Percentiles rank a stretch among this genome's conserved stretches.
Evolutionary conservation across 2,888 invertebrate genomes (phyloP).

Genomic region (Macrophya annulata): DNA sequence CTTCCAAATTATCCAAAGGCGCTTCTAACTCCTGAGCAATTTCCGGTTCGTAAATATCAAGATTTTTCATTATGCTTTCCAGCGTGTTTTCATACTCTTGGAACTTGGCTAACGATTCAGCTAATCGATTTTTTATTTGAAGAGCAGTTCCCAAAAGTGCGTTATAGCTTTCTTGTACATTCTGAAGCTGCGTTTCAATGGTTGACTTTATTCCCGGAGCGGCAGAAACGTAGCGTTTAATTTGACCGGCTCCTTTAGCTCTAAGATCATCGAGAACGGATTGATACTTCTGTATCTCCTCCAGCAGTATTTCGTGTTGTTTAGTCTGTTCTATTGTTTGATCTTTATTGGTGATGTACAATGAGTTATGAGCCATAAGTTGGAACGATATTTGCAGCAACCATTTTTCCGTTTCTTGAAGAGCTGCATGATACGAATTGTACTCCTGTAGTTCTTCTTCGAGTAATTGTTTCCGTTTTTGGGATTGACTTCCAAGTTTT

Average conservation of each 20-base stretch:
- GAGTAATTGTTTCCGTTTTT: constrained; percentile 84
- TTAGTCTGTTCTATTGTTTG: constrained; percentile 95
- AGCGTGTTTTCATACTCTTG: constrained; percentile 96
- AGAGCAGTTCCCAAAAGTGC: constrained; percentile 93
- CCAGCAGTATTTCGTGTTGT: constrained; percentile 90
- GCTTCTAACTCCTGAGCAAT: constrained; percentile 88
- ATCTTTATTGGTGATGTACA: constrained; percentile 94
- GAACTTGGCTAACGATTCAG: constrained; percentile 95
- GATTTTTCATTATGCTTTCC: constrained; percentile 90
- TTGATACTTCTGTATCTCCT: constrained; percentile 92
- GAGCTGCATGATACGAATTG: constrained; percentile 91
- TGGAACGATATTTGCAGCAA: constrained; percentile 96
- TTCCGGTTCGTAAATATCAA: constrained; percentile 90
- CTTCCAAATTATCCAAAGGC: constrained; percentile 88
- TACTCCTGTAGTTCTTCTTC: constrained; percentile 93
- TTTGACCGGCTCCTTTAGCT: constrained; percentile 91
- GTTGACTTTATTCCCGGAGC: constrained; percentile 89
- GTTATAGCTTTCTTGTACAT: constrained; percentile 96
- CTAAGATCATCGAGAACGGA: constrained; percentile 90
- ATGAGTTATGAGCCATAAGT: constrained; percentile 96
- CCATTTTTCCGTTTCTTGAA: constrained; percentile 98
- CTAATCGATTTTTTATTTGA: constrained; percentile 93
- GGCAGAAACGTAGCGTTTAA: constrained; percentile 88
- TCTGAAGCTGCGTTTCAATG: constrained; percentile 92
- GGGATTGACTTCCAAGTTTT: constrained; percentile 84